Conservation (phyloP, 2,888 invertebrate genomes). For the Cheilosia scutellata region DNA sequence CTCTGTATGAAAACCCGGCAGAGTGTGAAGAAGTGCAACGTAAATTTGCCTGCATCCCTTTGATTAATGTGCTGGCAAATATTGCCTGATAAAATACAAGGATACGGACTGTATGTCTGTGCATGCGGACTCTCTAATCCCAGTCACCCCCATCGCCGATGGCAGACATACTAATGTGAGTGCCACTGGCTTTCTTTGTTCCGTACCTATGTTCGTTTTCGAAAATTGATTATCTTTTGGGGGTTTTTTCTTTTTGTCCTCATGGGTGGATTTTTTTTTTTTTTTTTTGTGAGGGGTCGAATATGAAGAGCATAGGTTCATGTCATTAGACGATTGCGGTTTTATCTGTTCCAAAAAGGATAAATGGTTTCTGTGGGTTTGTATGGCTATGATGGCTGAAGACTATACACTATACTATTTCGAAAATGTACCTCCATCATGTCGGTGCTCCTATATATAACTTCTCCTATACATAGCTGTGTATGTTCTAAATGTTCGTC, state of each 20-base stretch:
- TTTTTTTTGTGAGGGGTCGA: conserved; percentile 30
- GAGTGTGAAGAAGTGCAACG: conserved; percentile 78
- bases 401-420: conserved; percentile 47
- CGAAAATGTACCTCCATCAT: conserved; percentile 20
- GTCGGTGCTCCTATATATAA: conserved; percentile 1
- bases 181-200: conserved; percentile 56
- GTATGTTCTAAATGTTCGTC: conserved; percentile 24
- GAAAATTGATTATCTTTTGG: conserved; percentile 73
- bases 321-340: conserved; percentile 76
- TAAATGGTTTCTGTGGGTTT: conserved; percentile 76
- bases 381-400: conserved; percentile 68
- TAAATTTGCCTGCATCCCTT: conserved; percentile 78
- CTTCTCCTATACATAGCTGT: not conserved
- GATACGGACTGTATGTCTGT: conserved; percentile 49
- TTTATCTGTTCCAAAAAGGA: conserved; percentile 74
- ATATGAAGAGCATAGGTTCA: conserved; percentile 70
- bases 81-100: conserved; percentile 77
- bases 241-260: conserved; percentile 20
- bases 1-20: conserved; percentile 74
- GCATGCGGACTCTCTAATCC: conserved; percentile 59
- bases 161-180: conserved; percentile 57
- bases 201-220: conserved; percentile 65
- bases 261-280: conserved; percentile 30
- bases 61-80: conserved; percentile 79
- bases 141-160: not conserved